Evolutionary conservation across 2,113 vertebrate genomes (phyloP).

Genomic region (Poecile atricapillus): DNA sequence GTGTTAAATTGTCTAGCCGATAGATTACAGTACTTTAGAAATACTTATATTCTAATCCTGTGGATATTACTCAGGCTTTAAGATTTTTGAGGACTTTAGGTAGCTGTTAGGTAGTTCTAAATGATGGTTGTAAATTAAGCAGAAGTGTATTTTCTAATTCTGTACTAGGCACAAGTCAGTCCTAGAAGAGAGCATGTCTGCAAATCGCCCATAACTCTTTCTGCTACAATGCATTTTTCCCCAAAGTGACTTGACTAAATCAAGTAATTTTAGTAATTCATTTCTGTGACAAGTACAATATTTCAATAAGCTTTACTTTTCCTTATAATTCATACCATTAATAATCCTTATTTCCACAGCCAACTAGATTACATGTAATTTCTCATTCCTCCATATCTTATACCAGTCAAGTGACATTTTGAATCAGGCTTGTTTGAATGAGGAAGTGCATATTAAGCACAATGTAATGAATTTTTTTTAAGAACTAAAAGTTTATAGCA

Average conservation of each 20-base stretch:
- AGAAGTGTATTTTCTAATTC: neutral
- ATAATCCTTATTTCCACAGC: neutral
- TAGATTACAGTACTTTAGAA: neutral
- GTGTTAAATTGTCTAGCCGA: neutral
- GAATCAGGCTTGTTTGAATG: neutral
- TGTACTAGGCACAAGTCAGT: neutral
- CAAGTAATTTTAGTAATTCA: neutral
- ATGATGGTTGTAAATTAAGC: neutral
- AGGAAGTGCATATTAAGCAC: neutral
- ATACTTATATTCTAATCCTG: neutral
- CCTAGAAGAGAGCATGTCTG: neutral
- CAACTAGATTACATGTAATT: neutral
- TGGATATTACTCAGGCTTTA: neutral
- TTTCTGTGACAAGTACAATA: neutral
- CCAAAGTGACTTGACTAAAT: neutral
- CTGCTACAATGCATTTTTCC: neutral
- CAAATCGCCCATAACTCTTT: neutral
- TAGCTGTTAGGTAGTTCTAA: neutral
- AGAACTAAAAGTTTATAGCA: neutral
- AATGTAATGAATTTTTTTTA: neutral
- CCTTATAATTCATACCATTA: neutral
- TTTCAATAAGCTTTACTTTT: neutral
- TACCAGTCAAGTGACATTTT: neutral
- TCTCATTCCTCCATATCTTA: neutral
- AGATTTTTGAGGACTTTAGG: neutral